Percentiles rank a stretch among this genome's conserved stretches.
phyloP scores from a whole-genome alignment of 2,113 vertebrate species.

The Blennius ocellaris region DNA sequence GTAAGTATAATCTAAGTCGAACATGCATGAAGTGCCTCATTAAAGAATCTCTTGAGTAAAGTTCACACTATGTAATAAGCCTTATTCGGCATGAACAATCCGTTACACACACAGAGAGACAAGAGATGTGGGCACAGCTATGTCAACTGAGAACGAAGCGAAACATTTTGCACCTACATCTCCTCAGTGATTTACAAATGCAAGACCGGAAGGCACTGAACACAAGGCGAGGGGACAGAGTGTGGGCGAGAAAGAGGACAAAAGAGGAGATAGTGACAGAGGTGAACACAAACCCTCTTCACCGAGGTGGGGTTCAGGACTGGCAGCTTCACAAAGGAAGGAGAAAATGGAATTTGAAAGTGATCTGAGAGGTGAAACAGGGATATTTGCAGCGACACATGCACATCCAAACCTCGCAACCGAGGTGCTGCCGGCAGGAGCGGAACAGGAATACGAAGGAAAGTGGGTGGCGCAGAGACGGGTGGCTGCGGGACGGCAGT shows the following conservation, averaged over 20 bases:
- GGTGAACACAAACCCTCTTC: constrained; percentile 9
- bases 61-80: constrained; percentile 4
- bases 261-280: constrained; percentile 13
- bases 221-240: not conserved
- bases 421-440: constrained; percentile 22
- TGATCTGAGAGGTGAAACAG: constrained; percentile 28
- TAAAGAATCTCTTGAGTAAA: constrained; percentile 4
- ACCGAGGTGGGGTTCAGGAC: constrained; percentile 27
- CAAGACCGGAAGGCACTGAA: not conserved
- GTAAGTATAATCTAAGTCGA: constrained; percentile 7
- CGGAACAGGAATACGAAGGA: constrained; percentile 15
- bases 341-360: constrained; percentile 46
- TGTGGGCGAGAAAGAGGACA: constrained; percentile 9
- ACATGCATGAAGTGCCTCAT: constrained; percentile 19
- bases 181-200: constrained; percentile 37
- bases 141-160: constrained; percentile 16
- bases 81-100: constrained; percentile 20
- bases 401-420: constrained; percentile 21
- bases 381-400: constrained; percentile 45
- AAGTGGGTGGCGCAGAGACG: constrained; percentile 38
- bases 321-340: constrained; percentile 37
- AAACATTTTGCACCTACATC: constrained; percentile 14
- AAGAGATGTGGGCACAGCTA: not conserved
- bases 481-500: constrained; percentile 4
- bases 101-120: constrained; percentile 3